Percentiles rank a stretch among this genome's conserved stretches.
phyloP scores from a whole-genome alignment of 2,797 vertebrate species.

The Chelidonichthys spinosus region DNA sequence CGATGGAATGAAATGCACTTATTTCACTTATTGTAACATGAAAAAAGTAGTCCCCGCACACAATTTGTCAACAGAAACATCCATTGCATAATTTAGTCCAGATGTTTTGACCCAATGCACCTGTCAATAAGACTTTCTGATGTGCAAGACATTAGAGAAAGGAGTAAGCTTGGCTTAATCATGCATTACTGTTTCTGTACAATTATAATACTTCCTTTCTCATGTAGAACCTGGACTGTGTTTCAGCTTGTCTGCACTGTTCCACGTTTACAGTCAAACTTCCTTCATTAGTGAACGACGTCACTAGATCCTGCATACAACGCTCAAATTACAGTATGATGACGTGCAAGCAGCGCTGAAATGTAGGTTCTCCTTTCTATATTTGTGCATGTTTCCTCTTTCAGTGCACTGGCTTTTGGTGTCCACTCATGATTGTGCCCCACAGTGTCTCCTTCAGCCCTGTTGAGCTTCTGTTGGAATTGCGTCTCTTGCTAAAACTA shows the following conservation, averaged over 20 bases:
- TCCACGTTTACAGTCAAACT: constrained; percentile 1
- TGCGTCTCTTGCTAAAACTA: constrained; percentile 39
- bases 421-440: constrained; percentile 30
- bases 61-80: not conserved
- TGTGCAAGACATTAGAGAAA: not conserved
- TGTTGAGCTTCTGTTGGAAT: constrained; percentile 36
- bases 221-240: not conserved
- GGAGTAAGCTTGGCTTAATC: no score
- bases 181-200: not conserved
- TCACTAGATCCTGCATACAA: not conserved
- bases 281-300: not conserved
- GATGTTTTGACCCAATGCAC: not conserved
- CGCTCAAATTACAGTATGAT: not conserved
- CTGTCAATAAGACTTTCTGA: not conserved
- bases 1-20: constrained; percentile 6
- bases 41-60: not conserved
- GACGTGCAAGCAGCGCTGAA: not conserved
- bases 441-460: constrained; percentile 31
- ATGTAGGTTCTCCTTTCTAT: not conserved
- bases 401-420: not conserved
- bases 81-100: not conserved
- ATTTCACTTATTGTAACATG: constrained; percentile 6
- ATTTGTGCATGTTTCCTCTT: constrained; percentile 16
- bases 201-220: not conserved
- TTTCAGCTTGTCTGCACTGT: not conserved